These are phyloP conservation scores for Carassius gibelio DNA, from an alignment of 2,113 vertebrate genomes.

Conservation along the genomic window DNA sequence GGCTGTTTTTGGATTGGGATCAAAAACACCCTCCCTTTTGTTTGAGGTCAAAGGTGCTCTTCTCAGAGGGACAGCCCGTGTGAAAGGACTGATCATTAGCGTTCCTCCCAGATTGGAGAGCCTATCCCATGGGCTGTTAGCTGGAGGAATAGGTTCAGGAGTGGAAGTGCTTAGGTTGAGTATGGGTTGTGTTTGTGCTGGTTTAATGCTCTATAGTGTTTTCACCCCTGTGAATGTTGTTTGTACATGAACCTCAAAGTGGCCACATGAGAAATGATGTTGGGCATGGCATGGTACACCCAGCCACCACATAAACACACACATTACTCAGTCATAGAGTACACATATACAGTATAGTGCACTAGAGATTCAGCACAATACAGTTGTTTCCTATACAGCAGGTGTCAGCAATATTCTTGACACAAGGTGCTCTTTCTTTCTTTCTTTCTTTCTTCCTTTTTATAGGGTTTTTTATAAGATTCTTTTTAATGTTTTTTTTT, in stretches of 20 bases:
- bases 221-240: constrained; percentile 19
- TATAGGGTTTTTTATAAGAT: too few relatives aligned
- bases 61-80: constrained; percentile 32
- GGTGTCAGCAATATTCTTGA: too few relatives aligned
- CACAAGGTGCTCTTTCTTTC: too few relatives aligned
- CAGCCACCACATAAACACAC: constrained; percentile 11
- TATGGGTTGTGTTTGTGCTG: constrained; percentile 17
- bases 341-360: not conserved
- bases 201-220: constrained; percentile 1
- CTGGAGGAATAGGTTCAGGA: not conserved
- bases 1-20: constrained; percentile 9
- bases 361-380: not conserved
- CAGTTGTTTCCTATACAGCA: not conserved
- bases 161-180: not conserved
- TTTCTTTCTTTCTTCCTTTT: too few relatives aligned
- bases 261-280: not conserved
- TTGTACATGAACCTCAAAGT: constrained; percentile 9
- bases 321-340: constrained; percentile 8
- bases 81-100: constrained; percentile 18
- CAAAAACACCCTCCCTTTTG: constrained; percentile 11
- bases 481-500: too few relatives aligned
- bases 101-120: constrained; percentile 5
- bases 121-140: constrained; percentile 9
- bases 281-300: not conserved
- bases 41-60: constrained; percentile 35